Evolutionary conservation across 2,888 invertebrate species (phyloP), one percentile per base, ranked within the genome.

Genomic region (Oxycera nigricornis): DNA sequence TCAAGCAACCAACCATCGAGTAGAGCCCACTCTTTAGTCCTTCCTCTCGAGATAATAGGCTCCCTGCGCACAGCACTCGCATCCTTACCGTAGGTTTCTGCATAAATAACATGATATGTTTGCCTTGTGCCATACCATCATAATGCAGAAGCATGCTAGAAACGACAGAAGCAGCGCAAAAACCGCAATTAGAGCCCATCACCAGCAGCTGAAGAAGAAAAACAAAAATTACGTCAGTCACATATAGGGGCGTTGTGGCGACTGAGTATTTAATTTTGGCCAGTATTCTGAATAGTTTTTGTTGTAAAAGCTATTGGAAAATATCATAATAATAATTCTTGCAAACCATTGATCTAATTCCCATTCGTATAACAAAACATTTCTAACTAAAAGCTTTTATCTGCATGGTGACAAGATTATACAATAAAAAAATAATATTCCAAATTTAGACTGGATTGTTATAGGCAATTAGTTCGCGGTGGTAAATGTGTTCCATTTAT

Each of bases 31-130:
- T 61, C 61, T 11, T 61, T 31, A 31, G 17, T n/a, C 61, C 11
- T 14, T 46, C 61, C 61, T 61, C 61, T 61, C 31, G 30, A 61
- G 31, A 61, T 61, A 61, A 61, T 61, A 31, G 61, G 31, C 28
- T 7, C 35, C 31, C 61, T 17, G 17, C 46, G 61, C 61, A 61
- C 28, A 31, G 61, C 61, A 26, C 31, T 31, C 31, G 31, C 31
- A 61, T 61, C 61, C 31, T 61, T 31, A 61, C 61, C 31, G n/a
- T 61, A 31, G 31, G 31, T 28, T 61, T 31, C 20, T 31, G 11
- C 52, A 55, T 55, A 55, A 55, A 55, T 55, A 55, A 22, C 52
- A 55, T 55, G 52, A 55, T 22, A 55, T 55, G 52, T 11, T 20
- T 22, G 46, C 6, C 46, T 46, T 3, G 46, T 46, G 46, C 46